phyloP scores from a whole-genome alignment of 2,113 vertebrate genomes.

The Cebidichthys violaceus region DNA sequence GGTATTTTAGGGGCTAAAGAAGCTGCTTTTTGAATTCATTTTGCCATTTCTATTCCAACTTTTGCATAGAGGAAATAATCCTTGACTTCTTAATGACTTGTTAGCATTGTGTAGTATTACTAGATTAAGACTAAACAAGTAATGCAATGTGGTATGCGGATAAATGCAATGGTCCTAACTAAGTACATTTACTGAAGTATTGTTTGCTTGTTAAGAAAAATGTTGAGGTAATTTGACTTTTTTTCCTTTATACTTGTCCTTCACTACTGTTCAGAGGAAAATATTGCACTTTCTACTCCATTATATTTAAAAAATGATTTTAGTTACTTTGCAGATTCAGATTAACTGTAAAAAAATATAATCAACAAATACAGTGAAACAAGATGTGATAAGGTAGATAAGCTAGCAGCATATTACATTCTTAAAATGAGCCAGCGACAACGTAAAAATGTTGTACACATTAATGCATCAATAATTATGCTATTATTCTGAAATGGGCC shows the following conservation, averaged over 20 bases:
- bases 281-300: no score
- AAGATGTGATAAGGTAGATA: no score
- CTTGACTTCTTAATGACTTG: not conserved
- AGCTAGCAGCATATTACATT: no score
- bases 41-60: not conserved
- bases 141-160: not conserved
- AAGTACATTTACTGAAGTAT: not conserved
- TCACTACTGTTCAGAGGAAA: not conserved
- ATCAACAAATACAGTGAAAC: no score
- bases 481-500: no score
- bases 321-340: not conserved
- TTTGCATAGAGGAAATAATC: no score
- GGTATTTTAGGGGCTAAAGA: accelerated
- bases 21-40: not conserved
- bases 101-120: not conserved
- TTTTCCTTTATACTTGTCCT: not conserved
- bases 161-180: not conserved
- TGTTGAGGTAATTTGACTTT: not conserved
- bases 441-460: not conserved
- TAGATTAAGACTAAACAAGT: not conserved
- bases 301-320: not conserved
- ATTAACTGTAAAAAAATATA: not conserved
- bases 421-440: not conserved
- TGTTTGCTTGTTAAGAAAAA: no score
- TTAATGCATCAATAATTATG: no score